Conservation (phyloP, 2,888 invertebrate species). For the Thalpophila matura region DNA sequence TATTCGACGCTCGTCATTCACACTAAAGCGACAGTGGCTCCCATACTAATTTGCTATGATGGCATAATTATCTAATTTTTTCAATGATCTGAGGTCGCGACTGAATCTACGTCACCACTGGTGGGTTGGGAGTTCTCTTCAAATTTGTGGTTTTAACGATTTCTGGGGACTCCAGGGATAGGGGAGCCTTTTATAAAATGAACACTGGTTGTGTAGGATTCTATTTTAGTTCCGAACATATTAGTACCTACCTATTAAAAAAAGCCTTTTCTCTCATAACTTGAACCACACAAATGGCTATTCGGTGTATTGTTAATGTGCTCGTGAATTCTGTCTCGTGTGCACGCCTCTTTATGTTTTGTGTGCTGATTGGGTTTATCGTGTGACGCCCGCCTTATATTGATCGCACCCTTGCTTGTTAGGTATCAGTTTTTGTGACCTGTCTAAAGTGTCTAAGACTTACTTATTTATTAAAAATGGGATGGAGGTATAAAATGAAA, state of each 20-base stretch:
- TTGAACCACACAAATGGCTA: constrained; percentile 64
- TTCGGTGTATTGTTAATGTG: constrained; percentile 80
- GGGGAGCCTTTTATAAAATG: too few relatives aligned
- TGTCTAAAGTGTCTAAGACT: not conserved
- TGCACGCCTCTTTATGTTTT: constrained; percentile 83
- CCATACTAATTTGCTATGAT: too few relatives aligned
- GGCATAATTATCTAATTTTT: too few relatives aligned
- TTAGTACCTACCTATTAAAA: too few relatives aligned
- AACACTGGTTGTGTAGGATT: too few relatives aligned
- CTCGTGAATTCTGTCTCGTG: constrained; percentile 77
- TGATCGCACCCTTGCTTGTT: constrained; percentile 35
- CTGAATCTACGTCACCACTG: not conserved
- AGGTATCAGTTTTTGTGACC: constrained; percentile 7
- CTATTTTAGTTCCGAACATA: too few relatives aligned
- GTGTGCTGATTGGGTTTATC: constrained; percentile 86
- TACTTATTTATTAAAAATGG: not conserved
- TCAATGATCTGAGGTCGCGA: too few relatives aligned
- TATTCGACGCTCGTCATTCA: too few relatives aligned
- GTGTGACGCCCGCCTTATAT: constrained; percentile 67
- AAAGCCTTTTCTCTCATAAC: constrained; percentile 36
- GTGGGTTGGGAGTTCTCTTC: not conserved
- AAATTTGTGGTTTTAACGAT: not conserved
- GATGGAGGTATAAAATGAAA: not conserved
- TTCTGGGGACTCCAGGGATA: too few relatives aligned
- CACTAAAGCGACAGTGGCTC: too few relatives aligned